Conservation (phyloP, 23 tunicate genomes). For the Ciona savignyi region DNA sequence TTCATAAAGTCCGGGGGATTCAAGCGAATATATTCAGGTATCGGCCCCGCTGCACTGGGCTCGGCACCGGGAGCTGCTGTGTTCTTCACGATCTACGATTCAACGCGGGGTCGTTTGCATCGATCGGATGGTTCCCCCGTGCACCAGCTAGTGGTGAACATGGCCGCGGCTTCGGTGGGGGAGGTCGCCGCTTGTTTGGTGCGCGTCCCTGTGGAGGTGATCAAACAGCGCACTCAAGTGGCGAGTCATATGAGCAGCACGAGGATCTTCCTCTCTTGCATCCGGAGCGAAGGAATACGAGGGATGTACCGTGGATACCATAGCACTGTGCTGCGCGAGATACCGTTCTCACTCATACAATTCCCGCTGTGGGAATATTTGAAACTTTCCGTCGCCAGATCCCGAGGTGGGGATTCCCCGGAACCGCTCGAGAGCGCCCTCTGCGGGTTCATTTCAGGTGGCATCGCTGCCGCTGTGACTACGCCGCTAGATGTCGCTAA, state of each 20-base stretch:
- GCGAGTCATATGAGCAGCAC: conserved; percentile 13
- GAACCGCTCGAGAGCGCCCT: conserved; percentile 57
- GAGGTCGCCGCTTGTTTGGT: conserved; percentile 81
- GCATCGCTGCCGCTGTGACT: conserved; percentile 78
- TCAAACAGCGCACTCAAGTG: conserved; percentile 94
- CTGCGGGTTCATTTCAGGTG: conserved; percentile 91
- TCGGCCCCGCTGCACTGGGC: too few species aligned
- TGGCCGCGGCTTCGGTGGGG: conserved; percentile 85
- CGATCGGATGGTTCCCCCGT: not conserved
- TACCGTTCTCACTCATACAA: conserved; percentile 94
- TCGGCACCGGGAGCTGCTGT: conserved; percentile 96
- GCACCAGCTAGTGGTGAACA: conserved; percentile 1
- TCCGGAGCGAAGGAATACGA: conserved; percentile 39
- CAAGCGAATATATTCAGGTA: too few species aligned
- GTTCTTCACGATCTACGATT: conserved; percentile 79
- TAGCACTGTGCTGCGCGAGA: conserved; percentile 85
- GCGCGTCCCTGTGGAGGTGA: conserved; percentile 93
- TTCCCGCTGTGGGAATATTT: too few species aligned
- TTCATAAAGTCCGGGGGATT: conserved; percentile 84
- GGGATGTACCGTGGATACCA: conserved; percentile 87
- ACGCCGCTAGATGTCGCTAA: conserved; percentile 98
- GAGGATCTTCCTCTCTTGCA: conserved; percentile 17
- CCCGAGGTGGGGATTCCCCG: conserved; percentile 5
- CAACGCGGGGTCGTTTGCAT: not conserved
- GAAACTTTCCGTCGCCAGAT: too few species aligned